Evolutionary conservation across 2,888 invertebrate species (phyloP).

Genomic region (Dryococelus australis): DNA sequence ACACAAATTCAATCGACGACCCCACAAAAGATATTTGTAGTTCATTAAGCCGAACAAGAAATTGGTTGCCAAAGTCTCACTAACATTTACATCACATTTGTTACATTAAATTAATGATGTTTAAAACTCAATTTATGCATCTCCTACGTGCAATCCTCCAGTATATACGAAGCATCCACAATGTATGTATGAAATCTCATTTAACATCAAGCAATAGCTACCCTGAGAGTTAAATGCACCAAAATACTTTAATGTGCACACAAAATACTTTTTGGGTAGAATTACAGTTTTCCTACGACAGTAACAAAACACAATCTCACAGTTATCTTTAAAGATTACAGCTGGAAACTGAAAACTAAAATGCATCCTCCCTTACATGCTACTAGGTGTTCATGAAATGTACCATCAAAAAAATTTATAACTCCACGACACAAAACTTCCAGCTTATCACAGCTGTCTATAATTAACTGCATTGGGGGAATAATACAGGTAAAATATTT

Average conservation of each 20-base stretch:
- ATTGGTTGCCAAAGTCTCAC: neutral
- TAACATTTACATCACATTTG: constrained; percentile 9
- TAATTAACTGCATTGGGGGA: too few relatives aligned
- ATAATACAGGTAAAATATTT: too few relatives aligned
- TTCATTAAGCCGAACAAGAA: neutral
- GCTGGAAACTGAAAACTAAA: neutral
- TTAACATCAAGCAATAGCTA: neutral
- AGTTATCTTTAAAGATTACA: neutral
- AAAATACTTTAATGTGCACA: neutral
- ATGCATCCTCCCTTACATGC: neutral
- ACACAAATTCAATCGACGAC: neutral
- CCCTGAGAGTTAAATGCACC: neutral
- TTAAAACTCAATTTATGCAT: neutral
- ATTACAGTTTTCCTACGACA: neutral
- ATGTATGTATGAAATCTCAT: too few relatives aligned
- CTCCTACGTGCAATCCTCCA: neutral
- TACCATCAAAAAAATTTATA: too few relatives aligned
- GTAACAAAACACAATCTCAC: neutral
- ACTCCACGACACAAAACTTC: too few relatives aligned
- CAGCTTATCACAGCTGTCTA: too few relatives aligned
- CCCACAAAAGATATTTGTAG: neutral
- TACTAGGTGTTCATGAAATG: neutral
- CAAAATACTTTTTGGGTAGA: neutral
- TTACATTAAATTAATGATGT: neutral
- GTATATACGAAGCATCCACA: neutral